Evolutionary conservation across 2,888 invertebrate genomes (phyloP).

Genomic region (Tetanocera ferruginea): DNA sequence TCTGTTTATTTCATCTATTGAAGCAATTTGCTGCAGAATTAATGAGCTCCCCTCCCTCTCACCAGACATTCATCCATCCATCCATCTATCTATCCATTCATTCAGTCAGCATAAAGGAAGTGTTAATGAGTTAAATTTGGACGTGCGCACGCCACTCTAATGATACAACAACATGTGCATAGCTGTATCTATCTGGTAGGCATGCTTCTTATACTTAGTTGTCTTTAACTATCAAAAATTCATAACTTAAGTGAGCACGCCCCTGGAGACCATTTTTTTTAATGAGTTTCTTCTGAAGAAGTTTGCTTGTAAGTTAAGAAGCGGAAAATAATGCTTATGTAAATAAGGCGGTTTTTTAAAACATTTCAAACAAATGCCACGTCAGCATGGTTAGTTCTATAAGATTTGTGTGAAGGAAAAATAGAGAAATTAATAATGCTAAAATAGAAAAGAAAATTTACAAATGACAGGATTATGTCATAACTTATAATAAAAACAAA

Average conservation of each 20-base stretch:
- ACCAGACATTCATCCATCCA: too few relatives aligned
- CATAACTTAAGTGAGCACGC: background rate
- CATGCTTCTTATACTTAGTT: conserved; percentile 26
- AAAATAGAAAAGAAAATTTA: too few relatives aligned
- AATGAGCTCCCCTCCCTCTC: background rate
- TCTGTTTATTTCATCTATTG: background rate
- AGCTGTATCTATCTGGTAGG: background rate
- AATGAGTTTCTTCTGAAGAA: too few relatives aligned
- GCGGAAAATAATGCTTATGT: too few relatives aligned
- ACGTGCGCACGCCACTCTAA: conserved; percentile 47
- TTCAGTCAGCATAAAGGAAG: conserved; percentile 40
- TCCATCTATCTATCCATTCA: background rate
- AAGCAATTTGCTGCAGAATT: background rate
- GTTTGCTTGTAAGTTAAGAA: too few relatives aligned
- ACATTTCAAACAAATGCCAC: too few relatives aligned
- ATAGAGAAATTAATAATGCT: too few relatives aligned
- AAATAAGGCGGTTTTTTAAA: too few relatives aligned
- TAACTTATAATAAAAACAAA: too few relatives aligned
- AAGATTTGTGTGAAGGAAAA: too few relatives aligned
- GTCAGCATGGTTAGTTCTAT: too few relatives aligned
- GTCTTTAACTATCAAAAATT: background rate
- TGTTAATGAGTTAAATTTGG: conserved; percentile 52
- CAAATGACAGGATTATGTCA: too few relatives aligned
- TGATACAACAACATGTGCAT: conserved; percentile 34
- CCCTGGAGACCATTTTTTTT: background rate